phyloP scores from a whole-genome alignment of 1,140 invertebrate genomes.

The Microplitis mediator region DNA sequence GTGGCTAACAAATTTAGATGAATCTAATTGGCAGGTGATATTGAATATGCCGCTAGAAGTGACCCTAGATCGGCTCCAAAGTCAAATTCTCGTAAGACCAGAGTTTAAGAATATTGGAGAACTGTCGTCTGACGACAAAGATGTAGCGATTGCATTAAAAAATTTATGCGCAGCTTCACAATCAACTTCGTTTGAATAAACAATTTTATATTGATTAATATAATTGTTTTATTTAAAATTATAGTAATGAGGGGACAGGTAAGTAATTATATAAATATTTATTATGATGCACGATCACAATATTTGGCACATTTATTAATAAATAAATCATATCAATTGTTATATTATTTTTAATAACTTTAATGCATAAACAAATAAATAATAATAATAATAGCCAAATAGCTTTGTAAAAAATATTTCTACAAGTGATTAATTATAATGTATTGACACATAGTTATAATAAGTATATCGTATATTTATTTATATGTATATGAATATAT shows the following conservation, averaged over 20 bases:
- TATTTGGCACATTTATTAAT: constrained; percentile 45
- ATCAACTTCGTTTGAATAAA: constrained; percentile 32
- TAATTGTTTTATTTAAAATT: background rate
- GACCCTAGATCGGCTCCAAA: constrained; percentile 35
- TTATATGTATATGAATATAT: background rate
- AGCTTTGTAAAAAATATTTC: no score
- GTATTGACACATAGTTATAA: background rate
- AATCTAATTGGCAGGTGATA: constrained; percentile 40
- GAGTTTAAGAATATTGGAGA: constrained; percentile 46
- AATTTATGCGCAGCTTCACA: constrained; percentile 35
- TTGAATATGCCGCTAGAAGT: constrained; percentile 41
- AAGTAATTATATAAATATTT: constrained; percentile 28
- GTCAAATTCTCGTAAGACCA: constrained; percentile 41
- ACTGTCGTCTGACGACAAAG: constrained; percentile 35
- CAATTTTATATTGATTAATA: background rate
- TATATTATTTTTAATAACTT: constrained; percentile 12
- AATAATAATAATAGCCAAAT: background rate
- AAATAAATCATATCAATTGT: constrained; percentile 18
- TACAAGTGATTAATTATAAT: no score
- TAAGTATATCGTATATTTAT: background rate
- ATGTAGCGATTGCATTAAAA: constrained; percentile 41
- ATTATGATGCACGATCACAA: constrained; percentile 32
- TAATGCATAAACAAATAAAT: constrained; percentile 15
- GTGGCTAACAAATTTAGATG: constrained; percentile 43
- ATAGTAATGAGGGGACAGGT: constrained; percentile 16